These are phyloP conservation scores for Carterocephalus palaemon DNA, from an alignment of 2,888 invertebrate species.

Conservation along the genomic window DNA sequence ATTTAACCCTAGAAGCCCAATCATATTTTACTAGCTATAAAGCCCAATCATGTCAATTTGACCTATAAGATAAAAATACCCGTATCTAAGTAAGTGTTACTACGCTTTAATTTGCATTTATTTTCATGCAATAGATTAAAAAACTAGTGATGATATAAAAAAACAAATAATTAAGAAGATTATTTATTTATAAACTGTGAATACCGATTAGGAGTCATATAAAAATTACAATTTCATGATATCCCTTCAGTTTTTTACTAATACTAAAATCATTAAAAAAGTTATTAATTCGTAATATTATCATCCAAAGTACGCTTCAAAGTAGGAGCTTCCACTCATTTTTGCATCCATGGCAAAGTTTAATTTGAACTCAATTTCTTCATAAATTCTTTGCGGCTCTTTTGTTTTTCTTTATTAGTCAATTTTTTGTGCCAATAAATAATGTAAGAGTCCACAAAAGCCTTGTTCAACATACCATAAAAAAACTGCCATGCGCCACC, in stretches of 20 bases:
- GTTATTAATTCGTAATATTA: background rate
- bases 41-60: slow-evolving; percentile 13
- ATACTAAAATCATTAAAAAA: background rate
- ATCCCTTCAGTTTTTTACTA: too few relatives aligned
- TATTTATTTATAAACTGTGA: too few relatives aligned
- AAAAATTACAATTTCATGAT: too few relatives aligned
- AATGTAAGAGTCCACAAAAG: background rate
- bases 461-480: background rate
- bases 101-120: too few relatives aligned
- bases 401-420: background rate
- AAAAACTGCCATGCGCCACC: background rate
- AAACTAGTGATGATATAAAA: too few relatives aligned
- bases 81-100: background rate
- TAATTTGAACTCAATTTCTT: slow-evolving; percentile 3
- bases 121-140: too few relatives aligned
- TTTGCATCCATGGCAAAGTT: slow-evolving; percentile 6
- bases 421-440: background rate
- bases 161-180: too few relatives aligned
- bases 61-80: background rate
- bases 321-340: background rate
- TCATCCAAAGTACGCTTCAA: slow-evolving; percentile 2
- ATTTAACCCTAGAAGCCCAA: slow-evolving; percentile 12
- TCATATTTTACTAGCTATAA: slow-evolving; percentile 7
- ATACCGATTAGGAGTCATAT: too few relatives aligned
- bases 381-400: slow-evolving; percentile 1